These are phyloP conservation scores for Australoheros scitulus DNA, from an alignment of 2,113 vertebrate genomes.

Conservation along the genomic window DNA sequence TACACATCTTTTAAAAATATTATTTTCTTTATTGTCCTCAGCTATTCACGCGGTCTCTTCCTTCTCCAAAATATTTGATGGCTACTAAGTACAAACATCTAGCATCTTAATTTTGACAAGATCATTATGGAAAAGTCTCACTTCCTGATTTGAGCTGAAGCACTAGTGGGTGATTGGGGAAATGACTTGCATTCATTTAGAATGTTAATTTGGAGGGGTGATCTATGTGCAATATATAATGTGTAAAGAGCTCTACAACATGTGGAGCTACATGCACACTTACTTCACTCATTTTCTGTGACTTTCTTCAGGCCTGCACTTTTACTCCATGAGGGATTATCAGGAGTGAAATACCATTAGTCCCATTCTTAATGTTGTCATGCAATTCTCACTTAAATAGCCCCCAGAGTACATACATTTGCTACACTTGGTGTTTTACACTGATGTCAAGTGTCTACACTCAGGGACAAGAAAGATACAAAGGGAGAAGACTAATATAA, in stretches of 20 bases:
- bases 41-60: neutral
- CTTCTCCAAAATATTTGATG: neutral
- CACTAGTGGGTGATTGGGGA: constrained; percentile 60
- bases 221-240: constrained; percentile 23
- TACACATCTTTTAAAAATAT: neutral
- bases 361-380: constrained; percentile 25
- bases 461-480: neutral
- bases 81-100: constrained; percentile 30
- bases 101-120: constrained; percentile 48
- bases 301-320: constrained; percentile 22
- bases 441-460: neutral
- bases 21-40: neutral
- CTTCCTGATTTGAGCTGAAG: constrained; percentile 64
- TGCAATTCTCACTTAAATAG: constrained; percentile 33
- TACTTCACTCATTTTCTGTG: constrained; percentile 2
- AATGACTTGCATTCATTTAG: constrained; percentile 29
- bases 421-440: neutral
- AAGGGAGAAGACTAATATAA: neutral
- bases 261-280: neutral
- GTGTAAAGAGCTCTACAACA: neutral
- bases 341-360: constrained; percentile 22
- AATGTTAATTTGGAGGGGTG: constrained; percentile 31
- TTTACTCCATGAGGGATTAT: constrained; percentile 13
- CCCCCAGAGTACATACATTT: constrained; percentile 6
- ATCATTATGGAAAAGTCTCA: constrained; percentile 46